Evolutionary conservation across 2,113 vertebrate species (phyloP).

Genomic region (Urocynchramus pylzowi): DNA sequence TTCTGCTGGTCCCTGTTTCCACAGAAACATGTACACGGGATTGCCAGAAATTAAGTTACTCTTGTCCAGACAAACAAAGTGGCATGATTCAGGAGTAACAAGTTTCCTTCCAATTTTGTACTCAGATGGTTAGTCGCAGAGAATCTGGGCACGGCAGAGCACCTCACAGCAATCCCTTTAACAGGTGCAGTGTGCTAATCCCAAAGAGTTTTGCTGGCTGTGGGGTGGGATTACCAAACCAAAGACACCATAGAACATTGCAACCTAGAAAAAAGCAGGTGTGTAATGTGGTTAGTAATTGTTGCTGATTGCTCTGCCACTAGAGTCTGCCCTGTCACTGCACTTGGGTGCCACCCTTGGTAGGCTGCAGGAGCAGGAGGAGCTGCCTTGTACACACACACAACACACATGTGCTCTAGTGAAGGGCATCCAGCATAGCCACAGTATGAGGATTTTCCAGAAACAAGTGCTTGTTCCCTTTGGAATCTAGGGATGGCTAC

Average conservation of each 20-base stretch:
- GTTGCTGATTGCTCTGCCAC: neutral
- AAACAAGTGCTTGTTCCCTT: neutral
- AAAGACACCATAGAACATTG: rapidly evolving
- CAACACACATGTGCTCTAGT: rapidly evolving
- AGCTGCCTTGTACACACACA: rapidly evolving
- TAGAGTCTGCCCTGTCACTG: neutral
- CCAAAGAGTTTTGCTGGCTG: neutral
- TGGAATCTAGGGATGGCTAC: neutral
- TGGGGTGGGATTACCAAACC: rapidly evolving
- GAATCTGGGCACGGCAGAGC: neutral
- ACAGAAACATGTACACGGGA: slow-evolving; percentile 29
- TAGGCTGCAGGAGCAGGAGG: neutral
- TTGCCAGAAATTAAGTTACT: slow-evolving; percentile 1
- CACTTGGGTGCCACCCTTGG: neutral
- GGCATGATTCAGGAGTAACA: neutral
- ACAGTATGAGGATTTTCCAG: neutral
- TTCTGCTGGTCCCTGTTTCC: slow-evolving; percentile 45
- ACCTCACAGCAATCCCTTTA: neutral
- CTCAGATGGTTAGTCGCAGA: rapidly evolving
- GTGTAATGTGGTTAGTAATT: neutral
- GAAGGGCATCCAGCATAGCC: neutral
- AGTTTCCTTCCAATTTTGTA: neutral
- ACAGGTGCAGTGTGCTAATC: rapidly evolving
- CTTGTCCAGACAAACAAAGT: neutral
- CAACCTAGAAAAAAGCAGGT: neutral